phyloP scores from a whole-genome alignment of 1,140 invertebrate species.

The Aricia agestis region DNA sequence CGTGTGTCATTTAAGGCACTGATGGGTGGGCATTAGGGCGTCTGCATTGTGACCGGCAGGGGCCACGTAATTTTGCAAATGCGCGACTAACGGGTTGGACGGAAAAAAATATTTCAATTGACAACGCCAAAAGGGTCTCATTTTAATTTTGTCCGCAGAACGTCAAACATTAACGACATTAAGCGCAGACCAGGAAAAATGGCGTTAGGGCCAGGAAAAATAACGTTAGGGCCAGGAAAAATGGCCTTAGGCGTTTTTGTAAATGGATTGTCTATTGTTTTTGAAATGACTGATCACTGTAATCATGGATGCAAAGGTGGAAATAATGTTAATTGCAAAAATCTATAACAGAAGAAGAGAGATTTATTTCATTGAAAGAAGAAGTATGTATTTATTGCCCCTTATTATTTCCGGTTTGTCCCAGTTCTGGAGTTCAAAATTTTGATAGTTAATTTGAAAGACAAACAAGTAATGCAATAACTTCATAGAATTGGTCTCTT shows the following conservation, averaged over 20 bases:
- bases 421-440: too few species aligned
- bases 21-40: slow-evolving; percentile 69
- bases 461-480: too few species aligned
- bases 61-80: slow-evolving; percentile 64
- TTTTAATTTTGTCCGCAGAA: slow-evolving; percentile 27
- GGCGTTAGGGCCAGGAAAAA: too few species aligned
- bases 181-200: background rate
- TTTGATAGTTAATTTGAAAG: too few species aligned
- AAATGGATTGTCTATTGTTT: background rate
- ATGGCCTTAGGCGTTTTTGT: slow-evolving; percentile 17
- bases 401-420: too few species aligned
- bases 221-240: too few species aligned
- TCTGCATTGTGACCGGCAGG: slow-evolving; percentile 61
- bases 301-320: too few species aligned
- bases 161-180: background rate
- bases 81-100: slow-evolving; percentile 47
- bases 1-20: slow-evolving; percentile 67
- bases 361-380: too few species aligned
- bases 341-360: too few species aligned
- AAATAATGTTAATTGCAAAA: too few species aligned
- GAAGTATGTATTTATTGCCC: too few species aligned
- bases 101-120: slow-evolving; percentile 58
- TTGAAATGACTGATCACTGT: background rate
- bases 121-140: slow-evolving; percentile 37
- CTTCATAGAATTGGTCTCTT: too few species aligned